phyloP scores from a whole-genome alignment of 2,888 invertebrate species.

The Stomorhina lunata region DNA sequence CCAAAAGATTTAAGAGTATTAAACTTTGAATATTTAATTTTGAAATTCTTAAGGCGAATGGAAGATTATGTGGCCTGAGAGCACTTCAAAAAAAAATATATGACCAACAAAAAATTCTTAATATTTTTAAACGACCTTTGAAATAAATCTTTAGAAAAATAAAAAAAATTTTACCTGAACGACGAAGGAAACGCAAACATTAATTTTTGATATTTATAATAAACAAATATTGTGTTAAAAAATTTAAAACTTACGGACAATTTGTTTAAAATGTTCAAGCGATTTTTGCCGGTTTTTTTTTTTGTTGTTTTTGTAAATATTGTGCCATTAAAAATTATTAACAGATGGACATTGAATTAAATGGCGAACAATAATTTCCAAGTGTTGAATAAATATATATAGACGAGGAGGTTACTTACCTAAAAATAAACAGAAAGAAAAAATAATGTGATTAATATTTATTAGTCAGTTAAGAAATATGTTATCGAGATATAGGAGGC shows the following conservation, averaged over 20 bases:
- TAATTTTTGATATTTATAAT: too few species aligned
- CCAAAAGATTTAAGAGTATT: background rate
- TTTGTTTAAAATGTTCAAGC: background rate
- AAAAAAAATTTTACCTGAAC: constrained; percentile 26
- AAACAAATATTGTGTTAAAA: constrained; percentile 43
- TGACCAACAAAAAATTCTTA: background rate
- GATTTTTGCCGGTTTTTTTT: background rate
- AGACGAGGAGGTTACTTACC: constrained; percentile 58
- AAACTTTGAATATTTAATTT: background rate
- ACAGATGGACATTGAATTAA: constrained; percentile 51
- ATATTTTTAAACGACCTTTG: constrained; percentile 10
- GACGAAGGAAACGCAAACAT: constrained; percentile 24
- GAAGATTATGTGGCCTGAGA: background rate
- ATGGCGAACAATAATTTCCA: constrained; percentile 18
- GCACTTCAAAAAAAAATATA: background rate
- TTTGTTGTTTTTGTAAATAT: constrained; percentile 43
- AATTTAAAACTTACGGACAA: constrained; percentile 60
- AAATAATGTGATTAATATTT: constrained; percentile 33
- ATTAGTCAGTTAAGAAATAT: constrained; percentile 42
- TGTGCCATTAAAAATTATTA: constrained; percentile 47
- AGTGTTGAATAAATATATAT: constrained; percentile 39
- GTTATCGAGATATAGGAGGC: too few species aligned
- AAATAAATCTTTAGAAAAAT: constrained; percentile 30
- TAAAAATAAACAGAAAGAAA: constrained; percentile 48
- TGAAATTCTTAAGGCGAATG: background rate